These are phyloP conservation scores for Takifugu flavidus DNA, from an alignment of 2,113 vertebrate genomes.

Conservation along the genomic window DNA sequence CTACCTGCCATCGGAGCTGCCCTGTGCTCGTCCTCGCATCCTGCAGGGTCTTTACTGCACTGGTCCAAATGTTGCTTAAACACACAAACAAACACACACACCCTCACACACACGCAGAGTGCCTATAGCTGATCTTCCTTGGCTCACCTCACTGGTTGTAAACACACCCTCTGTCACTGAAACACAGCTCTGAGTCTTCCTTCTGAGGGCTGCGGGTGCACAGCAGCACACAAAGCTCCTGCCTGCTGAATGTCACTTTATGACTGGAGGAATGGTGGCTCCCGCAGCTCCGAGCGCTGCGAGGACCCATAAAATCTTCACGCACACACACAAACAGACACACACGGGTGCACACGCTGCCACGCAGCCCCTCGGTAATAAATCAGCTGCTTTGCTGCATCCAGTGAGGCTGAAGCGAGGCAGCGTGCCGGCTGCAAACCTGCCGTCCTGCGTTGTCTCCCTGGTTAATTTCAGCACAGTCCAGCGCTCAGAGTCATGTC, in stretches of 20 bases:
- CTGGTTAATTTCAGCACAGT: constrained; percentile 65
- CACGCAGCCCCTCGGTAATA: constrained; percentile 65
- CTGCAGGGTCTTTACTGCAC: constrained; percentile 52
- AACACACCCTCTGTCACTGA: constrained; percentile 37
- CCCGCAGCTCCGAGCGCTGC: constrained; percentile 43
- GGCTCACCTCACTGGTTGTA: constrained; percentile 52
- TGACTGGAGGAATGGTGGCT: constrained; percentile 64
- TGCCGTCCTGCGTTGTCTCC: constrained; percentile 61
- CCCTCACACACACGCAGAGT: no score
- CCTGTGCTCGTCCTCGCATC: constrained; percentile 61
- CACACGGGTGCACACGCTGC: constrained; percentile 48
- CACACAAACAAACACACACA: constrained; percentile 34
- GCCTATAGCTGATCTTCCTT: constrained; percentile 54
- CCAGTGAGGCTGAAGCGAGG: constrained; percentile 53
- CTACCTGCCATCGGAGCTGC: constrained; percentile 53
- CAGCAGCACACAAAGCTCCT: constrained; percentile 52
- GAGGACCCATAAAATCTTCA: constrained; percentile 55
- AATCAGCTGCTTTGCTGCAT: constrained; percentile 71
- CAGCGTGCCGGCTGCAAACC: constrained; percentile 51
- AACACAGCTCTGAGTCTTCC: constrained; percentile 52
- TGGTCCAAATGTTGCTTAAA: constrained; percentile 51
- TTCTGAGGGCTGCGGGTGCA: constrained; percentile 54
- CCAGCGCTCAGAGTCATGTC: constrained; percentile 62
- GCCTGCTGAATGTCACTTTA: constrained; percentile 68
- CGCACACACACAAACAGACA: constrained; percentile 28